Conservation (phyloP, 2,888 invertebrate species). For the Cheilosia urbana region DNA sequence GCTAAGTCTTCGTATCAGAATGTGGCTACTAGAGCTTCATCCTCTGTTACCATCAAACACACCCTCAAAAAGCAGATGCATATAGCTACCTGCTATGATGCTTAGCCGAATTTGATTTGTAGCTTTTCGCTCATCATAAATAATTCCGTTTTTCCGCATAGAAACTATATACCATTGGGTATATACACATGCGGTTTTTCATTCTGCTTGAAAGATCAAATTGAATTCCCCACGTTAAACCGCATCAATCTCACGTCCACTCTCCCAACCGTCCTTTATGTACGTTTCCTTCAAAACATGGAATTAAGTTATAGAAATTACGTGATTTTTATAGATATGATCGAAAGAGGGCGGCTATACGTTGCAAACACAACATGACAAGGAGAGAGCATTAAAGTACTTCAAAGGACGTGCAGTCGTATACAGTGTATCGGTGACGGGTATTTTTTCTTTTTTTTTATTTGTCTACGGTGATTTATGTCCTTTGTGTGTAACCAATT, state of each 20-base stretch:
- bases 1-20: too few relatives aligned
- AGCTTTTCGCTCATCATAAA: conserved; percentile 65
- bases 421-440: conserved; percentile 51
- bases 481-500: conserved; percentile 69
- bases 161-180: conserved; percentile 21
- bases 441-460: neutral
- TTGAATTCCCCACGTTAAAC: conserved; percentile 56
- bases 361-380: conserved; percentile 55
- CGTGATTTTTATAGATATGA: conserved; percentile 73
- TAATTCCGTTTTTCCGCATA: conserved; percentile 49
- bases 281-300: conserved; percentile 51
- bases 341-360: conserved; percentile 52
- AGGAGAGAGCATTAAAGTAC: conserved; percentile 70
- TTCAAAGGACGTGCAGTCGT: conserved; percentile 61
- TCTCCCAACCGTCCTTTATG: conserved; percentile 20
- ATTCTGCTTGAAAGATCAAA: conserved; percentile 50
- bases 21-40: too few relatives aligned
- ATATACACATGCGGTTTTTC: conserved; percentile 38
- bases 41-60: too few relatives aligned
- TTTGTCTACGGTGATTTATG: conserved; percentile 67
- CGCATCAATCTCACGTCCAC: conserved; percentile 33
- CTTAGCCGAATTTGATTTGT: conserved; percentile 52
- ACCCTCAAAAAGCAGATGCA: too few relatives aligned
- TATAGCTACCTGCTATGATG: neutral
- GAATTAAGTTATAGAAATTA: conserved; percentile 75